Conservation (phyloP, 2,888 invertebrate genomes). For the Nomada flava region DNA sequence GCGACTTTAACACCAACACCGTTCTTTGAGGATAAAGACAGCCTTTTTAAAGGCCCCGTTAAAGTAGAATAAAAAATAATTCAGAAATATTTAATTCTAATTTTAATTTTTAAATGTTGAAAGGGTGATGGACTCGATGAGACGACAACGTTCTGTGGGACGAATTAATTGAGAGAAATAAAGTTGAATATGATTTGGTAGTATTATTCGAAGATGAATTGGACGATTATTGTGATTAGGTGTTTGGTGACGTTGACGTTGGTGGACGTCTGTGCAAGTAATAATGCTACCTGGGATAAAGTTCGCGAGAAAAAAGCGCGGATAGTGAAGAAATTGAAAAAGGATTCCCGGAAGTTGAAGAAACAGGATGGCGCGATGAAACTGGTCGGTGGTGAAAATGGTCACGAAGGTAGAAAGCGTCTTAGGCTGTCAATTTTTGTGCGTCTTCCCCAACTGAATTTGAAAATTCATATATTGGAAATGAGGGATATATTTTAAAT, state of each 20-base stretch:
- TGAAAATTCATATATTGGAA: background rate
- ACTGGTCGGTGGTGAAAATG: constrained; percentile 87
- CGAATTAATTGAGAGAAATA: background rate
- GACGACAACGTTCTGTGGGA: background rate
- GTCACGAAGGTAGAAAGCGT: constrained; percentile 88
- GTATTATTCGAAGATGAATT: constrained; percentile 35
- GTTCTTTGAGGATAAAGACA: background rate
- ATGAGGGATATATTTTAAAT: too few species aligned
- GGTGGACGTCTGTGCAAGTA: constrained; percentile 28
- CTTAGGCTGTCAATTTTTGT: background rate
- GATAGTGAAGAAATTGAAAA: constrained; percentile 89
- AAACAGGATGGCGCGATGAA: constrained; percentile 91
- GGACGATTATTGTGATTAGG: constrained; percentile 8
- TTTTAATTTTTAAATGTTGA: background rate
- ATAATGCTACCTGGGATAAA: constrained; percentile 40
- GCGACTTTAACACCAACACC: constrained; percentile 23
- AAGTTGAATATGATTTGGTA: background rate
- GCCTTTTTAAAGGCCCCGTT: too few species aligned
- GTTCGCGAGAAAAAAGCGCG: constrained; percentile 84
- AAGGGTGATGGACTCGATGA: background rate
- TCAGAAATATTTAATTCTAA: background rate
- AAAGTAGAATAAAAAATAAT: too few species aligned
- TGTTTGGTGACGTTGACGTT: constrained; percentile 11
- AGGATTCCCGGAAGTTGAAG: constrained; percentile 89
- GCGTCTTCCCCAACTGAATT: background rate